These are phyloP conservation scores for Premnoplex brunnescens DNA, from an alignment of 2,797 vertebrate species.

Conservation along the genomic window DNA sequence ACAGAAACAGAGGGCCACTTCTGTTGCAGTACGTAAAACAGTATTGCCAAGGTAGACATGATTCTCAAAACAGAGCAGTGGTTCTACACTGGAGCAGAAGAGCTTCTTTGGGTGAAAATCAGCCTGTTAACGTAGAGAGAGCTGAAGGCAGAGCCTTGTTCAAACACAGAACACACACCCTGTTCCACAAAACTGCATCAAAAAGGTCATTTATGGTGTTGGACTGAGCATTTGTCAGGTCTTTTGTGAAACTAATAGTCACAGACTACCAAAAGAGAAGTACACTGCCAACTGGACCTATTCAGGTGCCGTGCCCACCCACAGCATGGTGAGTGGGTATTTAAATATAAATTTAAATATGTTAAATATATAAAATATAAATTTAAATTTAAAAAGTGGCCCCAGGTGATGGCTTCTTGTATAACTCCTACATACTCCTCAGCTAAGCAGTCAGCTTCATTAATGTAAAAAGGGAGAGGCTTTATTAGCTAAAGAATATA, in stretches of 20 bases:
- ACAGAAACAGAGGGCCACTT: not conserved
- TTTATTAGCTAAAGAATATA: not conserved
- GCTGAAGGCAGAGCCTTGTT: not conserved
- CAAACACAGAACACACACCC: not conserved
- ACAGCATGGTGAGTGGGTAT: not conserved
- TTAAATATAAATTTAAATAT: not conserved
- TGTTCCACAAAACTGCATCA: not conserved
- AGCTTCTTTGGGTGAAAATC: not conserved
- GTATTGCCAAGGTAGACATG: not conserved
- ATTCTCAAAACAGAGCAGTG: not conserved
- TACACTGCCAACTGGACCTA: not conserved
- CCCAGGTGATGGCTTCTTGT: not conserved
- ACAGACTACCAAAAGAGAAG: not conserved
- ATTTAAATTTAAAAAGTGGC: not conserved
- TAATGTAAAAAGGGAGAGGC: not conserved
- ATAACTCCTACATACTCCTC: not conserved
- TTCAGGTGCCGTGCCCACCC: not conserved
- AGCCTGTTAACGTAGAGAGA: not conserved
- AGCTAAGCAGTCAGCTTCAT: not conserved
- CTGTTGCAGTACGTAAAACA: not conserved
- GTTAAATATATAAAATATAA: not conserved
- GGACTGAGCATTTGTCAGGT: not conserved
- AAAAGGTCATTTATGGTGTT: not conserved
- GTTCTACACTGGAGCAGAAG: not conserved
- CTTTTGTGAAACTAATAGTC: not conserved